Evolutionary conservation across 2,113 vertebrate species (phyloP), one percentile per base, ranked within the genome.

Genomic region (Etia nguti): DNA sequence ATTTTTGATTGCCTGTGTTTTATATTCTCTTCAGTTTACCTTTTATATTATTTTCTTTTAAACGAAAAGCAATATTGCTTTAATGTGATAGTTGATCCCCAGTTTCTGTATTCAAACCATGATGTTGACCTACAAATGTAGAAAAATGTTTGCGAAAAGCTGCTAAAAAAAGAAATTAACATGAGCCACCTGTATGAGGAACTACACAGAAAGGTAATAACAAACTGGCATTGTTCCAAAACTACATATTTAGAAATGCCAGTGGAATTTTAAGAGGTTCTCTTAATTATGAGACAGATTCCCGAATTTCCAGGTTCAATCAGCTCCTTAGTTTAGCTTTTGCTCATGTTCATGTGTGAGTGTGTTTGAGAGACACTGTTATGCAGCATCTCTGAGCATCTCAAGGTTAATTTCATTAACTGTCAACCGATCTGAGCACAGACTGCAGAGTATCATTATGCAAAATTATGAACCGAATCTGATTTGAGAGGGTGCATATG

Each of bases 361-460:
- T 73, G 10, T 54, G 52, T 73, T 13, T 43, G 20, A 34, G 46
- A 54, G 18, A 34, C 43, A 70, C 26, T 62, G 46, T 65, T 81
- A 41, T 65, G 20, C 31, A 41, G 55, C 54, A 46, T 89, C 34
- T 87, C 57, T 77, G 24, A 80, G 65, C 4, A 1, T 81, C 70
- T 90, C 89, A 93, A 93, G 88, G 91, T 94, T 94, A 91, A 92
- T 94, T 65, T 73, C 80, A 92, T 94, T 92, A 93, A 68, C 54
- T 91, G 77, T 82, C 84, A 81, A 60, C 46, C 26, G 50, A 91
- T 91, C 86, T 87, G 84, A 84, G 84, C 85, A 60, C 50, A 87
- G 88, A 87, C 54, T 75, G 70, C 22, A 65, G 79, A 80, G 65
- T 86, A 82, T 89, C 82, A 88, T 93, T 84, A 93, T 79, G 75